Base-by-base conservation (phyloP, 2,888 invertebrate genomes). In the Cantharis lateralis region DNA sequence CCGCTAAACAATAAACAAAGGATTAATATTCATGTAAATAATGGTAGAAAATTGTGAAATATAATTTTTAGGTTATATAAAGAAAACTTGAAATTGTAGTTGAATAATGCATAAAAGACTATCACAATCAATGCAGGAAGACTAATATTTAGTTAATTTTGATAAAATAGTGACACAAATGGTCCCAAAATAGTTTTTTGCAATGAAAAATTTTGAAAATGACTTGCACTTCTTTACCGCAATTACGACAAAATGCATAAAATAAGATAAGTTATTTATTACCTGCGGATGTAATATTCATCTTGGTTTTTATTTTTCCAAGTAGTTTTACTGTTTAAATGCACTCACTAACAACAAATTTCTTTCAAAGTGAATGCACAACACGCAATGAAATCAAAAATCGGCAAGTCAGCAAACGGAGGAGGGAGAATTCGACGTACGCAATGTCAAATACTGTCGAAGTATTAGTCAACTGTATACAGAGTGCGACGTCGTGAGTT, bases 271-370 rank as follows among this genome's bases (percentile, higher is more conserved):
- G 72, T 15, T 20, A 75, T 16, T 68, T 64, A 72, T 83, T 83
- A 88, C 88, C 88, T 77, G 91, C 91, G 77, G 91, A 91, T 77
- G 91, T 91, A 77, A 91, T 90, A 88, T 90, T 91, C 90, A 91
- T 91, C 20, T 32, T 28, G n/a, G 13, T n/a, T 69, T 48, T n/a
- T 48, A 66, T 66, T 20, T 15, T 66, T 20, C 64, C 20, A n/a
- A 66, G 13, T 20, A 20, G n/a, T 66, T 24, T 66, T 15, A 20
- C 13, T 2, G n/a, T 66, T 10, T 10, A 66, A 66, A 10, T 66
- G 15, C 16, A 66, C 20, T 20, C n/a, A 66, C 64, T n/a, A 18
- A 66, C 64, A 16, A 20, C 3, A 48, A 48, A 48, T 48, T 48
- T 48, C 48, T 20, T 10, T 20, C 64, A 15, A 24, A 66, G 20